Evolutionary conservation across 2,113 vertebrate genomes (phyloP), one percentile per base, ranked within the genome.

Genomic region (Phoenicopterus ruber): DNA sequence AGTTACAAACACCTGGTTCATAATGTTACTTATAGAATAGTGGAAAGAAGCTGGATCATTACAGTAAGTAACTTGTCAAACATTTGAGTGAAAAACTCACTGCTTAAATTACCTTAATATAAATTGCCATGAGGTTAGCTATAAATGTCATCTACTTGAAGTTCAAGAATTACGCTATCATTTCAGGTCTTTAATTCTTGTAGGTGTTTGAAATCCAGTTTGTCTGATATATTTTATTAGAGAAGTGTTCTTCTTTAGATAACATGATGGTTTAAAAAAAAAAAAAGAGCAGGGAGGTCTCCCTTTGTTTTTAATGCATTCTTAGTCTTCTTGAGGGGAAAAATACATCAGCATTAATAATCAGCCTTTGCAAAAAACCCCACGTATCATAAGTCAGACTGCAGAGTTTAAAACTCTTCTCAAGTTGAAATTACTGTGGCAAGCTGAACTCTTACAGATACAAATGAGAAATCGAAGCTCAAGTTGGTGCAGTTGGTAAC

Each of bases 141-240:
- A 1, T 57, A 46, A 67, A 29, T 4, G 1, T 26, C 7, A 5
- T 5, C 32, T 58, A 3, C 17, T 4, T 11, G 5, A 31, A 52
- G 6, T 73, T 50, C 29, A 59, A 40, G 46, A 81, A 7, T 16
- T 47, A 8, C 6, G 0, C 42, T 94, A 85, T 17, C 4, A 18
- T 40, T 73, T 82, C 73, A 65, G n/a, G 19, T 7, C 42, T 86
- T 49, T 26, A 17, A 18, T 63, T 74, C 38, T 20, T 29, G 8
- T 10, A 31, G 19, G 21, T 32, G 15, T 65, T 65, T 55, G 8
- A 80, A 82, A 49, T 19, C 8, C 24, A 13, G n/a, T n/a, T n/a
- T n/a, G n/a, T n/a, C n/a, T 59, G 54, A 7, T 26, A 13, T 6
- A 4, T 59, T 55, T 66, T 24, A 11, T 58, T 69, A 26, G 11